phyloP scores from a whole-genome alignment of 2,113 vertebrate species.

The Poeciliopsis retropinna region DNA sequence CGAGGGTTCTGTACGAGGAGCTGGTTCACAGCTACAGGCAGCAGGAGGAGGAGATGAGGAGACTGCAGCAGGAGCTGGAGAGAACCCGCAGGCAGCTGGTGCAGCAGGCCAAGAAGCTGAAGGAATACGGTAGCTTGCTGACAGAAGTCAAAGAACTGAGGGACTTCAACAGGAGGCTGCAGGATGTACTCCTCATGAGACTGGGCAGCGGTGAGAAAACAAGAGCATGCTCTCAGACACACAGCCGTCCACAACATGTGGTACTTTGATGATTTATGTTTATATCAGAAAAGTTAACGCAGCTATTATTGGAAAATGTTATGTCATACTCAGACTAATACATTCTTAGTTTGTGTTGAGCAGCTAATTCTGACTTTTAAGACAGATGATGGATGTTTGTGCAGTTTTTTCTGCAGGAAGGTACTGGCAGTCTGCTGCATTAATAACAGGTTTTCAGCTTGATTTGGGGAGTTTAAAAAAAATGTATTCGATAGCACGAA shows the following conservation, averaged over 20 bases:
- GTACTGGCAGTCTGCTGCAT: not conserved
- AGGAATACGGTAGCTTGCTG: constrained; percentile 94
- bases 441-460: not conserved
- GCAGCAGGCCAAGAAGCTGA: constrained; percentile 98
- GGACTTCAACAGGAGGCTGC: constrained; percentile 97
- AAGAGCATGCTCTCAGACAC: constrained; percentile 3
- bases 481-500: too few relatives aligned
- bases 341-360: not conserved
- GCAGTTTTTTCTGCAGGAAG: not conserved
- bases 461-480: not conserved
- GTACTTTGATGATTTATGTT: not conserved
- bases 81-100: constrained; percentile 95
- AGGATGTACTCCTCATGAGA: constrained; percentile 96
- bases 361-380: not conserved
- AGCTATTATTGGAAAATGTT: not conserved
- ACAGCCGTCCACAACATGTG: not conserved
- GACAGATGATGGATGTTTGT: not conserved
- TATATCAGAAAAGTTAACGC: not conserved
- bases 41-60: constrained; percentile 96
- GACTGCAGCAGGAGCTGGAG: constrained; percentile 97
- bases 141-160: constrained; percentile 98
- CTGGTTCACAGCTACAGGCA: constrained; percentile 96
- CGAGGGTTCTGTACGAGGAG: constrained; percentile 94
- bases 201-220: constrained; percentile 91
- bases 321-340: not conserved